These are phyloP conservation scores for Pogonocichla stellata DNA, from an alignment of 2,113 vertebrate species.

Conservation along the genomic window DNA sequence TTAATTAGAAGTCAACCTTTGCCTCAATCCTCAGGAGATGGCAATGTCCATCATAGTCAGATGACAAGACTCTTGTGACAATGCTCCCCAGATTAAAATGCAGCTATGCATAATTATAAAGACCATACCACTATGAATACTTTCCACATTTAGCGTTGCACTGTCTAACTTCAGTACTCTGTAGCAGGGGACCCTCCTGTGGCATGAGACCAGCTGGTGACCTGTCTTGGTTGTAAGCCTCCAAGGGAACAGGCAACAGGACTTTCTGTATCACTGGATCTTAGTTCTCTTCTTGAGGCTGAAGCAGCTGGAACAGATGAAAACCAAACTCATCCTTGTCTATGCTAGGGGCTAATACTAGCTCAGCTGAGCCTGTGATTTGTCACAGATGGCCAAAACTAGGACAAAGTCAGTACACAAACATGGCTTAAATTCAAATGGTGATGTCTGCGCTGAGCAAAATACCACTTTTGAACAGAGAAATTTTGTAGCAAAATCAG, in stretches of 20 bases:
- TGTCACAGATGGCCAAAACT: not conserved
- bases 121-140: not conserved
- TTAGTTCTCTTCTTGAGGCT: not conserved
- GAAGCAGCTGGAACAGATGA: not conserved
- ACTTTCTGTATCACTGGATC: not conserved
- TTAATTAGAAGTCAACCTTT: slow-evolving; percentile 2
- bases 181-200: not conserved
- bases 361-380: not conserved
- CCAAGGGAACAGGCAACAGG: not conserved
- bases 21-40: not conserved
- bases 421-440: not conserved
- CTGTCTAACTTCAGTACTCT: not conserved
- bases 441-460: not conserved
- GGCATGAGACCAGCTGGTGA: not conserved
- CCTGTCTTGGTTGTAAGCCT: not conserved
- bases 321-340: not conserved
- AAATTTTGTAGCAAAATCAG: not conserved
- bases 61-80: not conserved
- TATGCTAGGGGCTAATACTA: not conserved
- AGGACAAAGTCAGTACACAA: not conserved
- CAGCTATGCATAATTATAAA: not conserved
- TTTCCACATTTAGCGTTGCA: not conserved
- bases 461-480: not conserved
- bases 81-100: not conserved
- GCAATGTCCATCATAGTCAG: not conserved